Percentiles rank a stretch among this genome's conserved stretches.
Conservation (phyloP, 2,797 vertebrate species). For the Myripristis jacobus region DNA sequence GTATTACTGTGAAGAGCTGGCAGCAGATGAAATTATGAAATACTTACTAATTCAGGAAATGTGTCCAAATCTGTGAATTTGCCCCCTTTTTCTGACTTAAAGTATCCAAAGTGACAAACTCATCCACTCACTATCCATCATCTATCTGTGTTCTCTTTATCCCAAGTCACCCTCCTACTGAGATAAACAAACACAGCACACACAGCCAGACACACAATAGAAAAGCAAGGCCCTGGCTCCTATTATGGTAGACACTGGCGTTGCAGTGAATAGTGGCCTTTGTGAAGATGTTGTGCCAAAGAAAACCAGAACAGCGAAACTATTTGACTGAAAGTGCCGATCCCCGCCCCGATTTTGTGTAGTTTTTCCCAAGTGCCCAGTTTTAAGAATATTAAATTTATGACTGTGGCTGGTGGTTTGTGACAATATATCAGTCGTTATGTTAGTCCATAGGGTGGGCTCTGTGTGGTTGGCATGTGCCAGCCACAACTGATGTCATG, state of each 20-base stretch:
- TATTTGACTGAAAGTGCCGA: slow-evolving; percentile 30
- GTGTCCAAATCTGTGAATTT: slow-evolving; percentile 32
- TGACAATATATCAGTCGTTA: slow-evolving; percentile 1
- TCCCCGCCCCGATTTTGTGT: not conserved
- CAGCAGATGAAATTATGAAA: slow-evolving; percentile 23
- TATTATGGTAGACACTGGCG: slow-evolving; percentile 70
- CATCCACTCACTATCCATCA: slow-evolving; percentile 68
- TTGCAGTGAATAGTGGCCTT: slow-evolving; percentile 74
- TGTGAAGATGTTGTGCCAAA: slow-evolving; percentile 66
- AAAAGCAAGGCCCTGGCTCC: slow-evolving; percentile 74
- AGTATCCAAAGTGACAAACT: slow-evolving; percentile 50
- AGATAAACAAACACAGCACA: slow-evolving; percentile 71
- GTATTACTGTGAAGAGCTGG: not conserved
- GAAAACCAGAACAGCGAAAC: slow-evolving; percentile 21
- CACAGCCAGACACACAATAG: slow-evolving; percentile 74
- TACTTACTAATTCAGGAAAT: slow-evolving; percentile 47
- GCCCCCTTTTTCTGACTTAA: slow-evolving; percentile 23
- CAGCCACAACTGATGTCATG: slow-evolving; percentile 77
- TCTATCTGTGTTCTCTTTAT: slow-evolving; percentile 59
- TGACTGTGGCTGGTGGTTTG: not conserved
- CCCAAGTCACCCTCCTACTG: slow-evolving; percentile 55
- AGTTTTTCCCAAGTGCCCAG: not conserved
- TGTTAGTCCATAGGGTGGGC: slow-evolving; percentile 17
- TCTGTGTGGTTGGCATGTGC: slow-evolving; percentile 59
- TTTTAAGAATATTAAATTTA: not conserved